phyloP scores from a whole-genome alignment of 2,888 invertebrate genomes.

The Diloba caeruleocephala region DNA sequence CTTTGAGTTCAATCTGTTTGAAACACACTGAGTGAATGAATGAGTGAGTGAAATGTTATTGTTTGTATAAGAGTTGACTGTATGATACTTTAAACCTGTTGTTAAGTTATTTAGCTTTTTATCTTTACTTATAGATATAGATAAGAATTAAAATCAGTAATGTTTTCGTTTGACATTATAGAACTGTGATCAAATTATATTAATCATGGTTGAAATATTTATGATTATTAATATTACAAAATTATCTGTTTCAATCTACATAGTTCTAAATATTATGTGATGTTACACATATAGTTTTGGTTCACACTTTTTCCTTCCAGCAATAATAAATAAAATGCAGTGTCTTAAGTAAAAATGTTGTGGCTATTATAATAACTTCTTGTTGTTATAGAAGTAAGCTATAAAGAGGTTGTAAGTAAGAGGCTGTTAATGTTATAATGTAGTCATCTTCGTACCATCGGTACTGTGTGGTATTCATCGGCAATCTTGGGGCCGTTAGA shows the following conservation, averaged over 20 bases:
- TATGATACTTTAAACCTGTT: slow-evolving; percentile 34
- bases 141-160: slow-evolving; percentile 10
- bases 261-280: slow-evolving; percentile 13
- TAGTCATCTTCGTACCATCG: slow-evolving; percentile 62
- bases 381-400: slow-evolving; percentile 67
- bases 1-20: background rate
- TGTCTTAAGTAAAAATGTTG: slow-evolving; percentile 82
- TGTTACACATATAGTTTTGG: slow-evolving; percentile 20
- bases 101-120: slow-evolving; percentile 45
- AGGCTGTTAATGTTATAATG: slow-evolving; percentile 75
- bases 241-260: slow-evolving; percentile 5
- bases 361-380: slow-evolving; percentile 72
- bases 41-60: slow-evolving; percentile 38
- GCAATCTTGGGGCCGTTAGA: slow-evolving; percentile 3
- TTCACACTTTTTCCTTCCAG: slow-evolving; percentile 52
- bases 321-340: slow-evolving; percentile 74
- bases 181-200: slow-evolving; percentile 51
- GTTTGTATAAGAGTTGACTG: slow-evolving; percentile 26
- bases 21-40: slow-evolving; percentile 29
- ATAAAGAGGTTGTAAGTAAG: slow-evolving; percentile 76
- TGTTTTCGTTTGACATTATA: slow-evolving; percentile 27
- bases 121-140: slow-evolving; percentile 34
- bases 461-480: slow-evolving; percentile 24
- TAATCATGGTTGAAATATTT: slow-evolving; percentile 25
- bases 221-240: slow-evolving; percentile 8